Percentiles rank a stretch among this genome's conserved stretches.
Conservation (phyloP, 1,140 invertebrate genomes). For the Bombyx mandarina region DNA sequence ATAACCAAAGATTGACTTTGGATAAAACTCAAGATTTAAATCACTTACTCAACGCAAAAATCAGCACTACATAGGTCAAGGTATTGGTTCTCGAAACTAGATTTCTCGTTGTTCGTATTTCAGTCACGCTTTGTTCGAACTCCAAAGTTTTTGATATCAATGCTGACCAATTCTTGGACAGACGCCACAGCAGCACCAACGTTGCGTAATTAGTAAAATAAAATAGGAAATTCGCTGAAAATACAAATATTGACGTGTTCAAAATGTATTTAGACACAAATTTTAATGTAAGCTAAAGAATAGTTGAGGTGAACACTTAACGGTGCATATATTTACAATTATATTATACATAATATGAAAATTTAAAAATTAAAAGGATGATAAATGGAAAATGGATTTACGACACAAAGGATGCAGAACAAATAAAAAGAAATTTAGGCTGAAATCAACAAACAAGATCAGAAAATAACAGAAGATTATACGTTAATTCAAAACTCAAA, state of each 20-base stretch:
- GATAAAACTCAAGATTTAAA: not conserved
- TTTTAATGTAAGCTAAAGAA: too few species aligned
- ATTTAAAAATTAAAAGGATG: too few species aligned
- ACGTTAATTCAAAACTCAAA: too few species aligned
- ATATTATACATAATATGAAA: too few species aligned
- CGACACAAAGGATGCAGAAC: too few species aligned
- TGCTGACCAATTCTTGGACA: constrained; percentile 11
- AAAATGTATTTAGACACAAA: too few species aligned
- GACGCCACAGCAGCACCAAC: constrained; percentile 5
- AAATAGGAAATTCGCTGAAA: constrained; percentile 15
- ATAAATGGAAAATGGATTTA: too few species aligned
- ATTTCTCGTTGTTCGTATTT: constrained; percentile 8
- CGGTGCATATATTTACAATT: not conserved
- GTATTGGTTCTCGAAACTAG: constrained; percentile 6
- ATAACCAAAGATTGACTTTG: not conserved
- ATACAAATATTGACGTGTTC: not conserved
- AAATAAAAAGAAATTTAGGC: too few species aligned
- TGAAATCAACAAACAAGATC: too few species aligned
- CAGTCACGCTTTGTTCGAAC: constrained; percentile 11
- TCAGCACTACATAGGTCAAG: constrained; percentile 11
- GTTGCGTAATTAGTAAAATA: constrained; percentile 7
- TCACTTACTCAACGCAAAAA: constrained; percentile 13
- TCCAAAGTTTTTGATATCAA: constrained; percentile 12
- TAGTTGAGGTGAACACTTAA: not conserved
- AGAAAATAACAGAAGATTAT: too few species aligned